Base-by-base conservation (phyloP, 2,113 vertebrate species). In the Leucosticte australis region DNA sequence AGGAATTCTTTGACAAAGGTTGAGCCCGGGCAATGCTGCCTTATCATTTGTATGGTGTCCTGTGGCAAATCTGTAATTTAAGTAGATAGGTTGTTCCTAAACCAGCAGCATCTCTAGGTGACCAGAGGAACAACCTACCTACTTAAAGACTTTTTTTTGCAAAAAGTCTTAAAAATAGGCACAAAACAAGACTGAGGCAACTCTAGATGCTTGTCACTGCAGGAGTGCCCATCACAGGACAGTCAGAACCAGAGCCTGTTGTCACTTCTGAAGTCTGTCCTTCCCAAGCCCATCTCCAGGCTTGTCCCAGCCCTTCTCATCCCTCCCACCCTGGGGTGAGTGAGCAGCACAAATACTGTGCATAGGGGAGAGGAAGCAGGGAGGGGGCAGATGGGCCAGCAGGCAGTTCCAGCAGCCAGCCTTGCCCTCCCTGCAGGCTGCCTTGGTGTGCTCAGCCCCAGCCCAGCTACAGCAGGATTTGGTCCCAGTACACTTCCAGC, bases 1-100 rank as follows among this genome's bases (percentile, higher is more conserved):
- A 95, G 74, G 90, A 88, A 86, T 86, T 73, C 90, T 88, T 64
- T 93, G 93, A 80, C 87, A 83, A 85, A 90, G 84, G 82, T 87
- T 94, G 87, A 95, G 11, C 35, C 42, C 46, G 75, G 46, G 50
- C 1, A 0, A 0, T 37, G 19, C 46, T 65, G 75, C 59, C 52
- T 90, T 94, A 80, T 88, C 78, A 44, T 83, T 70, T 85, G 60
- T 59, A 16, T 22, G 49, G 15, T 87, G 75, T 96, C 74, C 71
- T 67, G 68, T 94, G 78, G 82, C 70, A 83, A 35, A 88, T 88
- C 39, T 53, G 63, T 83, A 76, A 73, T 88, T 85, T 57, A 82
- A 91, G 62, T 19, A 6, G 37, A 8, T 26, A 55, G 62, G 39
- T 60, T 33, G 28, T 41, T 91, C 59, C 46, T 49, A 77, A 92